phyloP scores from a whole-genome alignment of 2,888 invertebrate genomes.

The Panzeria rudis region DNA sequence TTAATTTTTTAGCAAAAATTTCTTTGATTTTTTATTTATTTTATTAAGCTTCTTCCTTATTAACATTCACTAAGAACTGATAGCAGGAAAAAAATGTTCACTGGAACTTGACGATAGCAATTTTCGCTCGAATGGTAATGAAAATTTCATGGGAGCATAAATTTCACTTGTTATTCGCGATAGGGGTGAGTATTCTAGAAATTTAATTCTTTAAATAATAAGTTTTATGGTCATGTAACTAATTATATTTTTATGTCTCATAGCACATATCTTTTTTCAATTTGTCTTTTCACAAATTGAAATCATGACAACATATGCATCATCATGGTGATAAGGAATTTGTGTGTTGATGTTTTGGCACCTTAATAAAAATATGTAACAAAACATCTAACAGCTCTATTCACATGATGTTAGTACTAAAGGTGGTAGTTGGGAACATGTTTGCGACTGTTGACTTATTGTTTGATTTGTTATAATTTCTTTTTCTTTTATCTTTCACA shows the following conservation, averaged over 20 bases:
- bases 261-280: not conserved
- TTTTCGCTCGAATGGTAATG: no score
- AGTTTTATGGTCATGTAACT: not conserved
- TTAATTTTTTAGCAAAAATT: no score
- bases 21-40: no score
- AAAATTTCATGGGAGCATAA: no score
- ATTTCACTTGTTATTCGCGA: no score
- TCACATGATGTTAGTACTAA: not conserved
- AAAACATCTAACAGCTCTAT: conserved; percentile 8
- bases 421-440: conserved; percentile 27
- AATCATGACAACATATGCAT: conserved; percentile 44
- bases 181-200: no score
- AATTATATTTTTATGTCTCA: not conserved
- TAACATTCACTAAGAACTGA: no score
- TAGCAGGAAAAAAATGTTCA: no score
- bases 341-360: conserved; percentile 16
- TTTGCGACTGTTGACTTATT: conserved; percentile 39
- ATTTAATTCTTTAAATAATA: no score
- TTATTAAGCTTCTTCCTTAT: no score
- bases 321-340: conserved; percentile 23
- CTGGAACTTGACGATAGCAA: no score
- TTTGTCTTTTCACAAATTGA: conserved; percentile 35
- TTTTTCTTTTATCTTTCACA: conserved; percentile 18
- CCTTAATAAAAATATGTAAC: conserved; percentile 36
- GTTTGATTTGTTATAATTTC: conserved; percentile 44